These are phyloP conservation scores for Leistus spinibarbis DNA, from an alignment of 2,888 invertebrate species.

Conservation along the genomic window DNA sequence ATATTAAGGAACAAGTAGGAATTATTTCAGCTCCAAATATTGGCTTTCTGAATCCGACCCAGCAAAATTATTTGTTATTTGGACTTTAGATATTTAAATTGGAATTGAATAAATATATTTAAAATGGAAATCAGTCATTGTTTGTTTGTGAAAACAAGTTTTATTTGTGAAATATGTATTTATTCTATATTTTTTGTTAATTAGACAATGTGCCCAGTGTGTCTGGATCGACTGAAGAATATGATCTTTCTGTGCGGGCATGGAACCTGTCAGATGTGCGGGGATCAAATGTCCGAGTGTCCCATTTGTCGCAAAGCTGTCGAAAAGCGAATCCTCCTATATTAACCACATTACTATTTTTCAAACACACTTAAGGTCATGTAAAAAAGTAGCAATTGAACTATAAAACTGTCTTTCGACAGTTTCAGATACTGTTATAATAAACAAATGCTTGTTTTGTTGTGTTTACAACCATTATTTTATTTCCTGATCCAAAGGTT, in stretches of 20 bases:
- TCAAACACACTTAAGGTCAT: no score
- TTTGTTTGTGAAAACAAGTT: no score
- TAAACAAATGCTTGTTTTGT: no score
- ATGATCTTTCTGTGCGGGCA: conserved; percentile 99
- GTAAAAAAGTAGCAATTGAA: no score
- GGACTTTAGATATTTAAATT: no score
- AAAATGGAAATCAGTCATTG: no score
- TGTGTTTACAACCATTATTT: no score
- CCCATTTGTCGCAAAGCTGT: conserved; percentile 97
- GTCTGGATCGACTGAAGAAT: conserved; percentile 95
- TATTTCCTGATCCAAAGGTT: no score
- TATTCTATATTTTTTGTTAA: conserved; percentile 43
- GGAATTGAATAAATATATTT: no score
- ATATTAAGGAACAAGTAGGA: conserved; percentile 93
- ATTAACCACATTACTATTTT: conserved; percentile 57
- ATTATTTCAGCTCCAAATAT: neutral
- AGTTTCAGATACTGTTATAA: no score
- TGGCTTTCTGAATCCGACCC: no score
- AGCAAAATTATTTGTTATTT: neutral
- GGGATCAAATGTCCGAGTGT: conserved; percentile 96
- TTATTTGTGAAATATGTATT: neutral
- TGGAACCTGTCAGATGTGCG: conserved; percentile 98
- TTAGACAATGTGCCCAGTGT: conserved; percentile 98
- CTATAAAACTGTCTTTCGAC: no score
- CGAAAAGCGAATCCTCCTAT: conserved; percentile 92